Base-by-base conservation (phyloP, 1,140 invertebrate genomes). In the Diorhabda sublineata region DNA sequence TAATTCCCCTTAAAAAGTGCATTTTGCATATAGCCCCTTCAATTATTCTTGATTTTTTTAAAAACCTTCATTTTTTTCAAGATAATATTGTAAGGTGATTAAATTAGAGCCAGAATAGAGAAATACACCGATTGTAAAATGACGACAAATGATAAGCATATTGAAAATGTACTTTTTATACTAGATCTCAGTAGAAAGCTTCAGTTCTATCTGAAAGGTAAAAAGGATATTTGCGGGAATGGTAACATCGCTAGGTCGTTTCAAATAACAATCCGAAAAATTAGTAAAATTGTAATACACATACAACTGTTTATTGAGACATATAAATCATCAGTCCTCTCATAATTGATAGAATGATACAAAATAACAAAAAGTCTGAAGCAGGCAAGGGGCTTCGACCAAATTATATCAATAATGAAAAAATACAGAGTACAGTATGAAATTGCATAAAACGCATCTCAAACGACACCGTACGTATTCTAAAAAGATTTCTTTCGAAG, bases 231-330 rank as follows among this genome's bases (percentile, higher is more conserved):
- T 61, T 8, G 59, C 3, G 8, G 6, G 59, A 42, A 11, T n/a
- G 42, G 59, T 8, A 43, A 26, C 26, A 26, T 26, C 26, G 26
- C 26, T 26, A 26, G 26, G 26, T 41, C 6, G n/a, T n/a, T 41
- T 8, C 41, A 43, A 61, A 3, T 64, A 78, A 81, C 79, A 70
- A 78, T 69, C 65, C 60, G 71, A 6, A 66, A 60, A 76, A 81
- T 83, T 61, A 42, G 59, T 83, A 84, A 82, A 85, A 84, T 85
- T 83, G 84, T 85, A 85, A 84, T 85, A 85, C 86, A 87, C 85
- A 87, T 87, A 87, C 85, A 87, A 87, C 85, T 87, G 85, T 87
- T 87, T 87, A 87, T 87, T 87, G 83, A 86, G 85, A 87, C 85
- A 87, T 87, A 84, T 85, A 77, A 78, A 81, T 79, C 79, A 80